phyloP scores from a whole-genome alignment of 2,797 vertebrate species.

The Sebastiscus albofasciatus region DNA sequence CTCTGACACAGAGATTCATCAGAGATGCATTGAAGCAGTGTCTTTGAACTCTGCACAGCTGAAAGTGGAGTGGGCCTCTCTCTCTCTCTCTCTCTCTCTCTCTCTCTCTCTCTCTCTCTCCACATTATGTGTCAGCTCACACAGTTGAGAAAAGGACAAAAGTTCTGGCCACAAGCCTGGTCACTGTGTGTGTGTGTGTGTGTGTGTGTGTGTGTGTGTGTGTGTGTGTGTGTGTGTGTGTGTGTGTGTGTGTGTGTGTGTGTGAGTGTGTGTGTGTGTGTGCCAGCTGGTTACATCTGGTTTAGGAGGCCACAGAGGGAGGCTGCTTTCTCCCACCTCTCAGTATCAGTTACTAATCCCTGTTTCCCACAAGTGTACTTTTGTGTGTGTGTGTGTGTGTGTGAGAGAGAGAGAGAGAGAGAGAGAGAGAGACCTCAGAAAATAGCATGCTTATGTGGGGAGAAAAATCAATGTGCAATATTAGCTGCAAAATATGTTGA shows the following conservation, averaged over 20 bases:
- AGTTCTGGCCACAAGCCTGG: slow-evolving; percentile 68
- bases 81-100: neutral
- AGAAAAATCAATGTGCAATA: too few relatives aligned
- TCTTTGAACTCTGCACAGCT: slow-evolving; percentile 56
- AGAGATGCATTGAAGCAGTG: slow-evolving; percentile 25
- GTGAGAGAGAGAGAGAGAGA: neutral
- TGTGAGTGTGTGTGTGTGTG: slow-evolving; percentile 40
- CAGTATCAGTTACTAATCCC: slow-evolving; percentile 73
- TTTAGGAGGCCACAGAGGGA: slow-evolving; percentile 66
- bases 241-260: slow-evolving; percentile 34
- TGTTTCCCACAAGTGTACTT: slow-evolving; percentile 60
- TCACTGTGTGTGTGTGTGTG: slow-evolving; percentile 25
- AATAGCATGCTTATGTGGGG: too few relatives aligned
- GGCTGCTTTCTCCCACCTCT: slow-evolving; percentile 64
- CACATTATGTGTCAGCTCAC: slow-evolving; percentile 62
- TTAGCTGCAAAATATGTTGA: too few relatives aligned
- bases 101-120: neutral
- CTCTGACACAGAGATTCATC: slow-evolving; percentile 7
- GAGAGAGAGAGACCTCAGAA: too few relatives aligned
- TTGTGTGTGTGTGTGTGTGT: slow-evolving; percentile 17
- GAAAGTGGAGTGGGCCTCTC: slow-evolving; percentile 27
- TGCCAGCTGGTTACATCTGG: slow-evolving; percentile 78
- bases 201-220: slow-evolving; percentile 14
- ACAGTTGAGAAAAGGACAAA: slow-evolving; percentile 73
- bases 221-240: slow-evolving; percentile 28